Evolutionary conservation across 2,113 vertebrate species (phyloP), one percentile per base, ranked within the genome.

Genomic region (Muntiacus muntjak): DNA sequence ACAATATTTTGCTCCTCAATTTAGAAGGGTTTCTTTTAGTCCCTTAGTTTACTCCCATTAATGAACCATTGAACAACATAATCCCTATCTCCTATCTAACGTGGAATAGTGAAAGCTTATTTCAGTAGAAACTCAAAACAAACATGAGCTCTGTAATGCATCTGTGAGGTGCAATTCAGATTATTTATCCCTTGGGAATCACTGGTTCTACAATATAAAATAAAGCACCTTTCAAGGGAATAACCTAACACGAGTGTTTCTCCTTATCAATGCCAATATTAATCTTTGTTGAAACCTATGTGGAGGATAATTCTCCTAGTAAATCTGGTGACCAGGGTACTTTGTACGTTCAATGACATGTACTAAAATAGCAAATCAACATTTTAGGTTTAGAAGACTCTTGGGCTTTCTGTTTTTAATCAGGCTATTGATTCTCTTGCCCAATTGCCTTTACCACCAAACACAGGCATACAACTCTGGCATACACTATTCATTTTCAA

Each of bases 331-430:
- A 96, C 96, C 94, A 95, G 89, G 47, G 87, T 47, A 96, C 78
- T 97, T 98, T 98, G 86, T 86, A 97, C 92, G 98, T 97, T 98
- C 98, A 98, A 21, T 98, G 95, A 98, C 97, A 98, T 97, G 97
- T 81, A 97, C 96, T 97, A 95, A 98, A 97, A 98, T 94, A 98
- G 86, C 91, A 98, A 98, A 98, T 98, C 97, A 98, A 97, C 98
- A 95, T 99, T 98, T 98, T 98, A 98, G 97, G 91, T 97, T 99
- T 98, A 99, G 96, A 98, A 97, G 83, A 84, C 98, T 98, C 98
- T 91, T 96, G 97, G 97, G 98, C 67, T 98, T 99, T 98, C 94
- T 98, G 95, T 98, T 98, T 98, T 98, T 85, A 98, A 98, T 98
- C 98, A 98, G 97, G 98, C 58, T 99, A 98, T 98, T 97, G 98